These are phyloP conservation scores for Austrolebias charrua DNA, from an alignment of 2,797 vertebrate genomes.

Conservation along the genomic window DNA sequence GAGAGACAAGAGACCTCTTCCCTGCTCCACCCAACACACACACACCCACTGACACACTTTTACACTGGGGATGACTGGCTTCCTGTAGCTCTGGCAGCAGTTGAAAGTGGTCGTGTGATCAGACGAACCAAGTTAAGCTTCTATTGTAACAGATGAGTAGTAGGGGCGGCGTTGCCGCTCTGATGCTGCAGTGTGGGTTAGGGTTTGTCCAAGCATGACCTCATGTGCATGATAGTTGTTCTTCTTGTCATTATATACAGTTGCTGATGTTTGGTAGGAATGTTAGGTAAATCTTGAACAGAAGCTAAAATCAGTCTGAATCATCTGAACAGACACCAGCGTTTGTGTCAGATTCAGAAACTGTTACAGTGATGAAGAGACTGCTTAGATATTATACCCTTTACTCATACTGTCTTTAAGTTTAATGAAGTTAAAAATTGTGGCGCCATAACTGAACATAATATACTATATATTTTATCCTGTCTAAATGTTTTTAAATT, in stretches of 20 bases:
- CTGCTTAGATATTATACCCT: neutral
- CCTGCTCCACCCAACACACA: constrained; percentile 47
- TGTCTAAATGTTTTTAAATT: too few relatives aligned
- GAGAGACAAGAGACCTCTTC: constrained; percentile 85
- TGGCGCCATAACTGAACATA: too few relatives aligned
- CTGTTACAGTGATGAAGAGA: constrained; percentile 16
- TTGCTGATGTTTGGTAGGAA: constrained; percentile 32
- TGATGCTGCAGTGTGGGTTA: constrained; percentile 70
- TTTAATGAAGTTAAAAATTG: too few relatives aligned
- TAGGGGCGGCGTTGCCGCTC: constrained; percentile 73
- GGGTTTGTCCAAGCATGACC: constrained; percentile 74
- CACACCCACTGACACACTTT: constrained; percentile 25
- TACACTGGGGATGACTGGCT: constrained; percentile 65
- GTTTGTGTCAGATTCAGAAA: constrained; percentile 18
- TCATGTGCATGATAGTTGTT: constrained; percentile 65
- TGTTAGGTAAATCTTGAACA: constrained; percentile 36
- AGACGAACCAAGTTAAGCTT: constrained; percentile 49
- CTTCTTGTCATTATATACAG: constrained; percentile 51
- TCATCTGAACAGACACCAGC: constrained; percentile 4
- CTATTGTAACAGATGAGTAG: constrained; percentile 80
- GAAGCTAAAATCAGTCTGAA: constrained; percentile 21
- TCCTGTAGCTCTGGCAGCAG: constrained; percentile 77
- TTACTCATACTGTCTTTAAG: too few relatives aligned
- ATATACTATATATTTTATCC: too few relatives aligned
- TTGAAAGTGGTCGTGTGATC: constrained; percentile 81